phyloP scores from a whole-genome alignment of 1,140 invertebrate species.

The Apis florea region DNA sequence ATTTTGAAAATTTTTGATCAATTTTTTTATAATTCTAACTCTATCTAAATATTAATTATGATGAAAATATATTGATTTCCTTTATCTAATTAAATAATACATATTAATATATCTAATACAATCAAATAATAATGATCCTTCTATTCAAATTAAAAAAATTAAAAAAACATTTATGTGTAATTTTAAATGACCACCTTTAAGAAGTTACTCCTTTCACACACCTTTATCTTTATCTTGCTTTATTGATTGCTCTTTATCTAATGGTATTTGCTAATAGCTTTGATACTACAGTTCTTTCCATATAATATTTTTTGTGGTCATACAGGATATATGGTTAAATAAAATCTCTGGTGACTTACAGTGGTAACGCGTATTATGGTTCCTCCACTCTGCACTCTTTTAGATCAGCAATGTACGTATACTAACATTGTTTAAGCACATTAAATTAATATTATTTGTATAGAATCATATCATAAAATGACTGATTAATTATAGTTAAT shows the following conservation, averaged over 20 bases:
- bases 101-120: neutral
- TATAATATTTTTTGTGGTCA: slow-evolving; percentile 37
- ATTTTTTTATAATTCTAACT: neutral
- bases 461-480: slow-evolving; percentile 6
- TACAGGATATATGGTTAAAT: slow-evolving; percentile 46
- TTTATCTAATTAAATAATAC: neutral
- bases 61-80: neutral
- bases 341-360: slow-evolving; percentile 73
- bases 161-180: neutral
- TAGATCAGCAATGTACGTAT: slow-evolving; percentile 75
- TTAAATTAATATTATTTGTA: slow-evolving; percentile 54
- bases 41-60: neutral
- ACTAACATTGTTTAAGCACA: slow-evolving; percentile 60
- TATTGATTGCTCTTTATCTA: slow-evolving; percentile 48
- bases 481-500: slow-evolving; percentile 18
- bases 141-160: neutral
- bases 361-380: slow-evolving; percentile 74
- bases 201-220: slow-evolving; percentile 28
- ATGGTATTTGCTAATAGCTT: slow-evolving; percentile 48
- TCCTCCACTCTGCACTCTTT: slow-evolving; percentile 74
- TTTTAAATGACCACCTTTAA: slow-evolving; percentile 6
- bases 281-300: slow-evolving; percentile 21
- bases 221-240: slow-evolving; percentile 49
- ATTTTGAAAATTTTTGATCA: neutral
- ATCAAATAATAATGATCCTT: neutral